phyloP scores from a whole-genome alignment of 1,140 invertebrate genomes.

The Battus philenor region DNA sequence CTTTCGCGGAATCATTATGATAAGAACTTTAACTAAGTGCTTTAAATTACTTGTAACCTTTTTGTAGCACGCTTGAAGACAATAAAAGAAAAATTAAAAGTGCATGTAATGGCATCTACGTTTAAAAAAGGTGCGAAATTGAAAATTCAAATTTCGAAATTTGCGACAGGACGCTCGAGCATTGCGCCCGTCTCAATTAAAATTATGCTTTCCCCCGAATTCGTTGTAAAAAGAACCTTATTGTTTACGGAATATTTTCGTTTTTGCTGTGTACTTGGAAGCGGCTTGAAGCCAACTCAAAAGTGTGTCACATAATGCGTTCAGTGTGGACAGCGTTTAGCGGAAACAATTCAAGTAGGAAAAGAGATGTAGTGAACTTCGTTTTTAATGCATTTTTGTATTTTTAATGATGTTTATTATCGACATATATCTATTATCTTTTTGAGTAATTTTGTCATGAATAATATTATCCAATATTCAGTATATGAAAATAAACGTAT shows the following conservation, averaged over 20 bases:
- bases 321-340: slow-evolving; percentile 8
- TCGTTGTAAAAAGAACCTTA: slow-evolving; percentile 34
- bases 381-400: neutral
- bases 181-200: slow-evolving; percentile 67
- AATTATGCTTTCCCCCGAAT: slow-evolving; percentile 31
- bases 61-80: neutral
- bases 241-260: slow-evolving; percentile 29
- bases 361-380: neutral
- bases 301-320: slow-evolving; percentile 55
- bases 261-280: slow-evolving; percentile 29
- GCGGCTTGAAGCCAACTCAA: slow-evolving; percentile 67
- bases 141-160: slow-evolving; percentile 68
- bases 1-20: slow-evolving; percentile 15
- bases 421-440: too few relatives aligned
- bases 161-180: slow-evolving; percentile 52
- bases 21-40: neutral
- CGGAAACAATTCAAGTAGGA: slow-evolving; percentile 1
- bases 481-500: too few relatives aligned
- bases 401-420: neutral
- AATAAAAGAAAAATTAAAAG: slow-evolving; percentile 13
- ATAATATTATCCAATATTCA: too few relatives aligned
- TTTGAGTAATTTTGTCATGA: too few relatives aligned
- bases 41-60: neutral
- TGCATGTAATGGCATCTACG: slow-evolving; percentile 16
- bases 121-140: slow-evolving; percentile 37